Evolutionary conservation across 2,888 invertebrate genomes (phyloP), one percentile per base, ranked within the genome.

Genomic region (Apodemia duryi): DNA sequence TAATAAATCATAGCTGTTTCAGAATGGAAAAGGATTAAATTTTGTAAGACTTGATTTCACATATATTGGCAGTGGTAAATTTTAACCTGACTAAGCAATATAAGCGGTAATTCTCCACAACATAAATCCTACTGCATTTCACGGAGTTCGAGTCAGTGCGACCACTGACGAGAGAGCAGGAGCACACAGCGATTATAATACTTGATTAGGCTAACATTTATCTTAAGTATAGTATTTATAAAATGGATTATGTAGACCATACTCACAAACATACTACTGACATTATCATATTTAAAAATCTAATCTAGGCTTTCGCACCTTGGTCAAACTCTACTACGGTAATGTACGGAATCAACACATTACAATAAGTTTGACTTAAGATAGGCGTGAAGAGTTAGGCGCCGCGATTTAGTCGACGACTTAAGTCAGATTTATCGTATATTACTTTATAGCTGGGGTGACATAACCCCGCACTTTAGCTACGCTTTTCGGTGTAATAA

Each of bases 171-270:
- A 60, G 57, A 60, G 57, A 60, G 57, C 57, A 13, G 57, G 32
- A 60, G 57, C 13, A 60, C 29, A 32, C 32, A 13, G 57, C 13
- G 32, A 60, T 13, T 60, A 57, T 57, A 60, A 60, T 60, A 60
- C 57, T 60, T 32, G 57, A 60, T 60, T 60, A 60, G 57, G 57
- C 57, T 57, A 54, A 57, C 57, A 57, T 57, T 32, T 13, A 57
- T 57, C 29, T 57, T 57, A 57, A 57, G 57, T 57, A 32, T 54
- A 57, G 13, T 57, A 29, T 54, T 29, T 57, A 57, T 57, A 57
- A 57, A 32, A 32, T 57, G 54, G 54, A 32, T 57, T 32, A 32
- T 11, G 32, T 54, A 13, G 46, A 46, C 13, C 46, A 13, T 13
- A 28, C 52, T 3, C 1, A 54, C 28, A 29, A 32, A 29, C 29